Evolutionary conservation across 2,797 vertebrate species (phyloP).

Genomic region (Macropodus opercularis): DNA sequence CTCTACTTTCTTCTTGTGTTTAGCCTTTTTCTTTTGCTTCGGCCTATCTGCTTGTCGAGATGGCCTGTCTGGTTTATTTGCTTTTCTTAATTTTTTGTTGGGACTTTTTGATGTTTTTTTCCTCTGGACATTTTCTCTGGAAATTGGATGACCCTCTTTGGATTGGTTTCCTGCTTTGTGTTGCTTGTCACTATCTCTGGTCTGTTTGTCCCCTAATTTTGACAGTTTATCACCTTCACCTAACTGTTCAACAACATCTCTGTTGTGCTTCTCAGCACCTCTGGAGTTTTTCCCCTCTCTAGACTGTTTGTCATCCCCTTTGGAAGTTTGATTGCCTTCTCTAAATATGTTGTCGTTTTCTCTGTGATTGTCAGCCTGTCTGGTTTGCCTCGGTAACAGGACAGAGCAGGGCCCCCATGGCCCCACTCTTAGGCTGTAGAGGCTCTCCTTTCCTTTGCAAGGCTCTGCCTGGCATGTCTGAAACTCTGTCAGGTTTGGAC

Average conservation of each 20-base stretch:
- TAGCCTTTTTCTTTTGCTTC: slow-evolving; percentile 70
- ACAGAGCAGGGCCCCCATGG: slow-evolving; percentile 87
- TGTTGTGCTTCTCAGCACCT: slow-evolving; percentile 33
- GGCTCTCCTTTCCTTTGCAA: slow-evolving; percentile 85
- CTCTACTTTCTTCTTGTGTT: slow-evolving; percentile 81
- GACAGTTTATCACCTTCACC: slow-evolving; percentile 21
- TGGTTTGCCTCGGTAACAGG: slow-evolving; percentile 79
- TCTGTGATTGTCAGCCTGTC: slow-evolving; percentile 75
- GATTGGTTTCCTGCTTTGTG: slow-evolving; percentile 29
- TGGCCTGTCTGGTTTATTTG: slow-evolving; percentile 58
- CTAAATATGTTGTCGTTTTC: slow-evolving; percentile 36
- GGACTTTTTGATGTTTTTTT: slow-evolving; percentile 48
- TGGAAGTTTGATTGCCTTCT: slow-evolving; percentile 34
- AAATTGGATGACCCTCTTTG: slow-evolving; percentile 40
- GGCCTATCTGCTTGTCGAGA: slow-evolving; percentile 63
- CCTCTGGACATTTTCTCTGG: slow-evolving; percentile 39
- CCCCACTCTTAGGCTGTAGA: slow-evolving; percentile 90
- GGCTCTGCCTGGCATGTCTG: slow-evolving; percentile 85
- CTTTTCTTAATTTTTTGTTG: slow-evolving; percentile 54
- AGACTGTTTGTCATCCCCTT: slow-evolving; percentile 40
- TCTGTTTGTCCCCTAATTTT: slow-evolving; percentile 36
- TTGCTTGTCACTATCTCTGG: slow-evolving; percentile 66
- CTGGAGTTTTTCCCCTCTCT: slow-evolving; percentile 45
- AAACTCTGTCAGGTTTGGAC: slow-evolving; percentile 94
- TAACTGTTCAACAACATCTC: slow-evolving; percentile 28